Evolutionary conservation across 2,888 invertebrate genomes (phyloP).

Genomic region (Eristalis pertinax): DNA sequence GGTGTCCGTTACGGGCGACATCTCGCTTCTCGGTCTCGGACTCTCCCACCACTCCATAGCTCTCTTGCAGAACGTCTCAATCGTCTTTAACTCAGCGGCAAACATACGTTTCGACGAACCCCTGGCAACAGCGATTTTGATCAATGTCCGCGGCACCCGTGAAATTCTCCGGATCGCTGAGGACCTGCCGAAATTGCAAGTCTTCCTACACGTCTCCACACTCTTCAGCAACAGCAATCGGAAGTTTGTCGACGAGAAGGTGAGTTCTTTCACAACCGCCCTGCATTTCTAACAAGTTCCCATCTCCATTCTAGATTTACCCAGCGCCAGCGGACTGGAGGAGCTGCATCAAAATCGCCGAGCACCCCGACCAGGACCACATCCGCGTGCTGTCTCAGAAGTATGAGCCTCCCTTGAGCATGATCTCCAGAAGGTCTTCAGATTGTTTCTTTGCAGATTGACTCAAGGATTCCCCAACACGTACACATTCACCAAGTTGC

Average conservation of each 20-base stretch:
- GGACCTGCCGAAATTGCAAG: slow-evolving; percentile 83
- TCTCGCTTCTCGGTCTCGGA: slow-evolving; percentile 73
- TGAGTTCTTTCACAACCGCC: slow-evolving; percentile 76
- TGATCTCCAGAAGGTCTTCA: neutral
- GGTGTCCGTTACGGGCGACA: slow-evolving; percentile 77
- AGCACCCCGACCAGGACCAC: slow-evolving; percentile 25
- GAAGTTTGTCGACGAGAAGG: slow-evolving; percentile 87
- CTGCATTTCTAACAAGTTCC: neutral
- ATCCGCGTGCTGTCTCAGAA: slow-evolving; percentile 21
- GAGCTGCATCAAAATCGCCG: slow-evolving; percentile 54
- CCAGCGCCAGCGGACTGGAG: slow-evolving; percentile 47
- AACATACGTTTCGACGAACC: slow-evolving; percentile 92
- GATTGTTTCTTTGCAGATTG: slow-evolving; percentile 27
- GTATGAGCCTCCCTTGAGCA: neutral
- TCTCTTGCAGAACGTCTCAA: slow-evolving; percentile 83
- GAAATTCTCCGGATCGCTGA: slow-evolving; percentile 85
- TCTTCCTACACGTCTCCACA: slow-evolving; percentile 91
- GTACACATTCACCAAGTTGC: slow-evolving; percentile 50
- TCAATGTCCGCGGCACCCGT: slow-evolving; percentile 86
- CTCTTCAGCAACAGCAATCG: slow-evolving; percentile 92
- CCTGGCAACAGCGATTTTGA: slow-evolving; percentile 84
- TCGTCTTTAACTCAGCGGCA: slow-evolving; percentile 90
- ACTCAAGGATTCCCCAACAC: slow-evolving; percentile 44
- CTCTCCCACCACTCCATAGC: slow-evolving; percentile 67
- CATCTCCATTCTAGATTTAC: slow-evolving; percentile 25